phyloP scores from a whole-genome alignment of 2,797 vertebrate genomes.

The Coregonus ussuriensis region DNA sequence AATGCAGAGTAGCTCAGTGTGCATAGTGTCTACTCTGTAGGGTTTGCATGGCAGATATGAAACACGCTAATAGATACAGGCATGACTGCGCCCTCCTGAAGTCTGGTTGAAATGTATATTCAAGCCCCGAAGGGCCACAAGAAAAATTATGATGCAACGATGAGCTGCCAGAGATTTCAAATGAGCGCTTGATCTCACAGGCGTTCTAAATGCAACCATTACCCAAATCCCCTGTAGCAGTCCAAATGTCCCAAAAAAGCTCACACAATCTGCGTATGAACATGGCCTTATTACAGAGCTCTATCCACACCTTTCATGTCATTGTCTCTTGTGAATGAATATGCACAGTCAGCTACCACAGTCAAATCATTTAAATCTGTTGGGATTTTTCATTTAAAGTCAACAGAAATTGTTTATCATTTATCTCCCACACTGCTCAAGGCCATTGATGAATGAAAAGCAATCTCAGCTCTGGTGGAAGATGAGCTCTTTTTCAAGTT shows the following conservation, averaged over 20 bases:
- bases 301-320: background rate
- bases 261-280: background rate
- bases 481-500: too few relatives aligned
- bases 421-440: background rate
- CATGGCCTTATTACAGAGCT: background rate
- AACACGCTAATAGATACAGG: background rate
- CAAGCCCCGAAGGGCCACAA: background rate
- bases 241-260: background rate
- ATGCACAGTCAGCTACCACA: background rate
- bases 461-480: background rate
- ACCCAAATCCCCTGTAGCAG: background rate
- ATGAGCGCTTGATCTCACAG: background rate
- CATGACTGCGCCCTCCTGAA: background rate
- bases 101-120: background rate
- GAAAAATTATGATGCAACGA: background rate
- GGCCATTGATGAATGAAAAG: background rate
- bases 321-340: background rate
- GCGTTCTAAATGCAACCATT: background rate
- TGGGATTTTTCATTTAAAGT: background rate
- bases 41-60: background rate
- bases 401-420: background rate
- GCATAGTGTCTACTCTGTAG: background rate
- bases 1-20: background rate
- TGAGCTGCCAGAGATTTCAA: constrained; percentile 8
- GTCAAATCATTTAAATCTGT: background rate